phyloP scores from a whole-genome alignment of 1,140 invertebrate genomes.

The Drosophila bifasciata region DNA sequence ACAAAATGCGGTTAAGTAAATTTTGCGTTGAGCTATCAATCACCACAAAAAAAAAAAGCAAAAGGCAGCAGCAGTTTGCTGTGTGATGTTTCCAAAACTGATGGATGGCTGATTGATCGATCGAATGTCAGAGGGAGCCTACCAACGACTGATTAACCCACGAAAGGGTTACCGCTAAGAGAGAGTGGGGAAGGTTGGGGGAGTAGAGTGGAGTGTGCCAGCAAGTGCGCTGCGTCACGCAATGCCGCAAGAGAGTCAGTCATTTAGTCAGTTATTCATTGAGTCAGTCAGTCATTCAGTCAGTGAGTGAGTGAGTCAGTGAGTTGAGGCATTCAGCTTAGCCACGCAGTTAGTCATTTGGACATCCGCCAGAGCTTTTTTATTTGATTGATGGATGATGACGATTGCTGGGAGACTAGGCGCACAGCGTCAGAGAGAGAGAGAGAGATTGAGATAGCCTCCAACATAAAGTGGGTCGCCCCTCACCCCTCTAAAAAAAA shows the following conservation, averaged over 20 bases:
- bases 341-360: conserved; percentile 34
- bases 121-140: conserved; percentile 69
- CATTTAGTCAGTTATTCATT: conserved; percentile 32
- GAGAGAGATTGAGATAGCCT: conserved; percentile 60
- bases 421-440: conserved; percentile 5
- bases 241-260: conserved; percentile 39
- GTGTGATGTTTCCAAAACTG: conserved; percentile 47
- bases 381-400: conserved; percentile 75
- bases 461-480: conserved; percentile 61
- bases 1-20: conserved; percentile 63
- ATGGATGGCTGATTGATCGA: conserved; percentile 80
- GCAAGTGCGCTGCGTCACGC: conserved; percentile 69
- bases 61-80: conserved; percentile 13
- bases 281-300: conserved; percentile 32
- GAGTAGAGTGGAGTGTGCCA: not conserved
- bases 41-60: conserved; percentile 33
- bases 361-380: conserved; percentile 61
- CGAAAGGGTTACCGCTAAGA: conserved; percentile 19
- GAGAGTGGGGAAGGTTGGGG: conserved; percentile 10
- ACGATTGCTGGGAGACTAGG: conserved; percentile 43
- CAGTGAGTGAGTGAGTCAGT: conserved; percentile 21
- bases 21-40: conserved; percentile 69
- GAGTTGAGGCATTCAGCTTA: conserved; percentile 2
- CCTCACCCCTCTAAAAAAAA: not conserved
- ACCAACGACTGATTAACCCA: conserved; percentile 61